phyloP scores from a whole-genome alignment of 2,797 vertebrate species.

The Platyrinchus mystaceus region DNA sequence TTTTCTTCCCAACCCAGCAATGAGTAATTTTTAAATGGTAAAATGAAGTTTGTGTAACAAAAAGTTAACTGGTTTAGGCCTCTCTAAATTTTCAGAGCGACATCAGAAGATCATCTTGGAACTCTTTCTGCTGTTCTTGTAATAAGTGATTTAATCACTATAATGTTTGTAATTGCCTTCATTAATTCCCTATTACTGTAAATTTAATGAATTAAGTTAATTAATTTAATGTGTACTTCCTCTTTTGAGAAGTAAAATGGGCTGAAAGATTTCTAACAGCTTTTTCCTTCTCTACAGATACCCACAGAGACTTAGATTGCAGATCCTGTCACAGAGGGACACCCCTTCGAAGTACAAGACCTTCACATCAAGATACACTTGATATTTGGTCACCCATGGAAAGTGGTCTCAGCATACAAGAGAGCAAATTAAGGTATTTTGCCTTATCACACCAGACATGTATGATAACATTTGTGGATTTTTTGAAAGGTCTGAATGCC shows the following conservation, averaged over 20 bases:
- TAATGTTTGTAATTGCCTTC: neutral
- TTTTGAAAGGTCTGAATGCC: neutral
- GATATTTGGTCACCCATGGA: neutral
- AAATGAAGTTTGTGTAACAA: neutral
- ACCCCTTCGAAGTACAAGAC: neutral
- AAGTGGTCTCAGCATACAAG: neutral
- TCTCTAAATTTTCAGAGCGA: neutral
- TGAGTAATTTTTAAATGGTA: neutral
- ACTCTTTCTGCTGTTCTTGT: neutral
- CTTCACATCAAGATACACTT: neutral
- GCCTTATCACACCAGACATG: neutral
- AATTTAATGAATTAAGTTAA: neutral
- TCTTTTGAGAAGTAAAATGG: neutral
- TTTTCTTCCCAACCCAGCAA: neutral
- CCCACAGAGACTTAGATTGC: neutral
- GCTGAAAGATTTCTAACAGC: neutral
- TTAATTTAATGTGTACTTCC: neutral
- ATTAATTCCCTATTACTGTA: neutral
- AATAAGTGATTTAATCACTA: neutral
- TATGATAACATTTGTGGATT: neutral
- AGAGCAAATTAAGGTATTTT: slow-evolving; percentile 15
- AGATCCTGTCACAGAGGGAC: neutral
- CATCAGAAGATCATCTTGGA: neutral
- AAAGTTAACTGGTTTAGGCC: neutral
- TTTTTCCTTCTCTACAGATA: neutral